Evolutionary conservation across 2,888 invertebrate species (phyloP), one percentile per base, ranked within the genome.

Genomic region (Macaria notata): DNA sequence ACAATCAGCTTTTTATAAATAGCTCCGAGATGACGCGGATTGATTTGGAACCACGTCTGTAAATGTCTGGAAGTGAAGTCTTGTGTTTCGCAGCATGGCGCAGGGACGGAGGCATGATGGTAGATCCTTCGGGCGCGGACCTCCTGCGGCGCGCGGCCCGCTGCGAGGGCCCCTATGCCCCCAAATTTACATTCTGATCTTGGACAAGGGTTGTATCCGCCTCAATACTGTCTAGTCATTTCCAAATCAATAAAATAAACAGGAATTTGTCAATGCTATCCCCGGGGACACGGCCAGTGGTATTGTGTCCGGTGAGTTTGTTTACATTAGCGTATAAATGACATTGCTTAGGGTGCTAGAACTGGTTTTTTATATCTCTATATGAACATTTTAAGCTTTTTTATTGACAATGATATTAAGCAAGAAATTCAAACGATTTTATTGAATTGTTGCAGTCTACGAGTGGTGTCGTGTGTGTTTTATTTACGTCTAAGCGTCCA

Each of bases 81-180:
- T 81, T 86, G 82, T 90, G 90, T 91, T 84, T 81, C 90, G 73
- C 90, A 88, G 90, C 90, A 77, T 90, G 90, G 74, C 70, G 84
- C 73, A 78, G 82, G 83, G 84, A 84, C 81, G 82, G 77, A 79
- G 79, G 72, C 79, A 80, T 78, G 83, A 79, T 72, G 76, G 46
- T 58, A 38, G 36, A 39, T 54, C 72, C 75, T 75, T 71, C 76
- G 71, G 69, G 73, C 56, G 56, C 64, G 59, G 75, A 69, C 76
- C 80, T 75, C 90, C 89, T 75, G 88, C 70, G 68, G 89, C 48
- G 88, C 61, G 59, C 51, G 62, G 70, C 75, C 73, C 73, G 78
- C 80, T 77, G 75, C 67, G 73, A 64, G 69, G 78, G 70, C 79
- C 81, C 80, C 76, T 74, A 46, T 81, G 71, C 72, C 71, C 73